Evolutionary conservation across 1,140 invertebrate genomes (phyloP), one percentile per base, ranked within the genome.

Genomic region (Onthophagus taurus): DNA sequence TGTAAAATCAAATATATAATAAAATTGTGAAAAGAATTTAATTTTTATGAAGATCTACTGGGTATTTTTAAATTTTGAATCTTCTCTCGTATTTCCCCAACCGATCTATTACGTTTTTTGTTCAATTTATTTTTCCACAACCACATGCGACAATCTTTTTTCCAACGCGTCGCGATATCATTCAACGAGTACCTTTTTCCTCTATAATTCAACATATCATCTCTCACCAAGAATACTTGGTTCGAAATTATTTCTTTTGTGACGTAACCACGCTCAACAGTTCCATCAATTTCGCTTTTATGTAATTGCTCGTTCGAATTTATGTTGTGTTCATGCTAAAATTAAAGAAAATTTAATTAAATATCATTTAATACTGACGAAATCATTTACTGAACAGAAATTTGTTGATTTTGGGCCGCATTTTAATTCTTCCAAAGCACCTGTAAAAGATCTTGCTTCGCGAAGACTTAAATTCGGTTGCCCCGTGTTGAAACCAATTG

Each of bases 61-160:
- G 30, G 23, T 21, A 45, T 42, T 16, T 50, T 42, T 14, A 31
- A 6, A 19, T 42, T 44, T 24, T 45, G 44, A 29, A 47, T 33
- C 14, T 42, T 47, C 20, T 43, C 34, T 17, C 31, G 21, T 59
- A 51, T 62, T 62, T 47, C 51, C 48, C 49, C 55, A 56, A 33
- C 54, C 50, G 52, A 47, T 41, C 30, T 23, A 11, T 44, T 47
- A 16, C 63, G 65, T 17, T 64, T 64, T 58, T 30, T 34, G 9
- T 16, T 42, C 17, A 33, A 16, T 16, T 49, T 45, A 36, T 49
- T 50, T 24, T 80, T 80, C 76, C 77, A 80, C 12, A 80, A 52
- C 68, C 76, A 80, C 59, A 66, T 78, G 48, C 77, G 64, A 31
- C 75, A 77, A 46, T 80, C 78, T 56, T 80, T 80, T 53, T 80